phyloP scores from a whole-genome alignment of 1,140 invertebrate genomes.

The Drosophila melanica region DNA sequence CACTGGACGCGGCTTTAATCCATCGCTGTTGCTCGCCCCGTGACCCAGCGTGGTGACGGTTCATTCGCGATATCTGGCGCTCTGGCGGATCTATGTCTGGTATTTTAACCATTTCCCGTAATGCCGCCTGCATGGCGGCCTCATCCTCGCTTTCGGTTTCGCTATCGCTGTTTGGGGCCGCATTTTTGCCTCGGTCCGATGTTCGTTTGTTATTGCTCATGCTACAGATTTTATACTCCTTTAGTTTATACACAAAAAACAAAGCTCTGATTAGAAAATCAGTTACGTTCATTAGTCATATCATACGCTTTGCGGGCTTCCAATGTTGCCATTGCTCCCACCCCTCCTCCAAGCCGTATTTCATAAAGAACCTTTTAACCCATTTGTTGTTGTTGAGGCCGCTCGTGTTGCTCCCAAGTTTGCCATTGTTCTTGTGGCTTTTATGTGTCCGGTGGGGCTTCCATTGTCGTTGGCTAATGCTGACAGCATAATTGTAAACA shows the following conservation, averaged over 20 bases:
- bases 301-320: slow-evolving; percentile 13
- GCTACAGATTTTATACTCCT: slow-evolving; percentile 2
- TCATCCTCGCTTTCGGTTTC: slow-evolving; percentile 27
- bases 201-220: slow-evolving; percentile 7
- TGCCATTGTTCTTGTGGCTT: slow-evolving; percentile 50
- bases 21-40: not conserved
- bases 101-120: slow-evolving; percentile 49
- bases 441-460: slow-evolving; percentile 58
- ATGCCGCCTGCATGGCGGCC: slow-evolving; percentile 41
- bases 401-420: not conserved
- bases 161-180: not conserved
- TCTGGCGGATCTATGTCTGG: slow-evolving; percentile 37
- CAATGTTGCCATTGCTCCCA: slow-evolving; percentile 5
- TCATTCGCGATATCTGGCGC: not conserved
- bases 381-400: slow-evolving; percentile 41
- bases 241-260: slow-evolving; percentile 7
- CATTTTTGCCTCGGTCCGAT: not conserved
- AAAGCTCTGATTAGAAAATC: slow-evolving; percentile 66
- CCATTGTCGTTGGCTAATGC: slow-evolving; percentile 56
- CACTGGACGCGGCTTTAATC: not conserved
- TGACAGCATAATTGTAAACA: slow-evolving; percentile 58
- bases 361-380: slow-evolving; percentile 51
- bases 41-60: too few species aligned
- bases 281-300: slow-evolving; percentile 19
- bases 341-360: not conserved